Evolutionary conservation across 1,140 invertebrate species (phyloP).

Genomic region (Chrysomallon squamiferum): DNA sequence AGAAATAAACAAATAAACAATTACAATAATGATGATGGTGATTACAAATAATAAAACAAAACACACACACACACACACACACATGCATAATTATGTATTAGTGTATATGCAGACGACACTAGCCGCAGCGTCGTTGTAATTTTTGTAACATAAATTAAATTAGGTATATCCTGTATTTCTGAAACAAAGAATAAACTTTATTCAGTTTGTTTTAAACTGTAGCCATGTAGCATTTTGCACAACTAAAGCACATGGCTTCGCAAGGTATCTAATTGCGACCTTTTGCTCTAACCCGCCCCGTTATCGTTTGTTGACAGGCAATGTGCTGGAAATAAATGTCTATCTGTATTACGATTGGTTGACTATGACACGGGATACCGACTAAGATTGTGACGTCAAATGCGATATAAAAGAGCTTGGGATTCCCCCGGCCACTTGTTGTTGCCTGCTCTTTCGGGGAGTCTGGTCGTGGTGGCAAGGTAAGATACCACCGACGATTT

Average conservation of each 20-base stretch:
- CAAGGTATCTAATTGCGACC: background rate
- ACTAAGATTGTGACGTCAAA: constrained; percentile 34
- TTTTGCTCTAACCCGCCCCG: background rate
- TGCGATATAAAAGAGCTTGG: constrained; percentile 41
- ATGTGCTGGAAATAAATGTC: constrained; percentile 25
- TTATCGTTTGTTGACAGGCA: constrained; percentile 2
- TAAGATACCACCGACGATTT: constrained; percentile 50
- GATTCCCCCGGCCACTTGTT: constrained; percentile 50
- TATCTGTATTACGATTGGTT: constrained; percentile 30
- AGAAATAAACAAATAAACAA: no score
- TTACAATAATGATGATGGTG: no score
- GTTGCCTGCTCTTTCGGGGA: constrained; percentile 46
- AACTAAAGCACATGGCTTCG: background rate
- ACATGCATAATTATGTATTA: no score
- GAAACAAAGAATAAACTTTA: no score
- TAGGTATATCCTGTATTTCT: no score
- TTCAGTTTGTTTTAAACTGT: no score
- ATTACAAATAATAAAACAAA: no score
- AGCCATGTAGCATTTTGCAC: constrained; percentile 4
- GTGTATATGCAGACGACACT: no score
- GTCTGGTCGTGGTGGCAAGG: constrained; percentile 46
- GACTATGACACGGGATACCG: constrained; percentile 20
- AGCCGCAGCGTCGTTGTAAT: no score
- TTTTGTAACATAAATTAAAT: no score
- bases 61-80: no score